Evolutionary conservation across 35 echinoderm and acorn worm genomes (phyloP), one percentile per base, ranked within the genome.

Genomic region (Nesometra sesokonis): DNA sequence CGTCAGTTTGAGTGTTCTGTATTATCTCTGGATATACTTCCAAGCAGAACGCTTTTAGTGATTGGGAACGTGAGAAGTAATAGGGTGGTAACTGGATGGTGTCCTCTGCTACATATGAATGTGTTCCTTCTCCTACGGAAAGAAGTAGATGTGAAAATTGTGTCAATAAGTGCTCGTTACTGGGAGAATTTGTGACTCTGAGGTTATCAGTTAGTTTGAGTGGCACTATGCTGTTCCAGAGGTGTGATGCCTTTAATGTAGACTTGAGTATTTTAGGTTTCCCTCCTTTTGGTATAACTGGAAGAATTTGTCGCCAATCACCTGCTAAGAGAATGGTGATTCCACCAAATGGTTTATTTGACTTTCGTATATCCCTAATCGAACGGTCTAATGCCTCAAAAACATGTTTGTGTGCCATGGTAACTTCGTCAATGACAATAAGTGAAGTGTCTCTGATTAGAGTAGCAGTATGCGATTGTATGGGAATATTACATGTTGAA

Each of bases 271-370:
- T 86, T 17, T 32, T 78, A 34, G 84, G 77, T 91, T 38, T 79
- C n/a, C 23, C 35, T 30, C 85, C 90, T 30, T 67, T 35, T 30
- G 46, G 83, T 0, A 91, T 77, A 17, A 91, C 89, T 33, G 89
- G 89, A 0, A 91, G 89, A 11, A 91, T 83, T 76, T 91, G 90
- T 7, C 90, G 78, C 32, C 86, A 91, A 33, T 91, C 90, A 57
- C 86, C 90, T 33, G 38, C 79, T 17, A 88, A 17, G 5, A 82
- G 35, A 30, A 91, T 13, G 11, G 83, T 15, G 32, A 37, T 78
- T 17, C 82, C 81, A 33, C 90, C 85, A 43, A 91, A 91, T 5
- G 85, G 90, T 32, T 77, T 81, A 57, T 91, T 79, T 37, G 5
- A 77, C 27, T 84, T 32, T 13, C 37, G 27, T 17, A 87, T 77